Base-by-base conservation (phyloP, 2,113 vertebrate genomes). In the Peucedramus taeniatus region DNA sequence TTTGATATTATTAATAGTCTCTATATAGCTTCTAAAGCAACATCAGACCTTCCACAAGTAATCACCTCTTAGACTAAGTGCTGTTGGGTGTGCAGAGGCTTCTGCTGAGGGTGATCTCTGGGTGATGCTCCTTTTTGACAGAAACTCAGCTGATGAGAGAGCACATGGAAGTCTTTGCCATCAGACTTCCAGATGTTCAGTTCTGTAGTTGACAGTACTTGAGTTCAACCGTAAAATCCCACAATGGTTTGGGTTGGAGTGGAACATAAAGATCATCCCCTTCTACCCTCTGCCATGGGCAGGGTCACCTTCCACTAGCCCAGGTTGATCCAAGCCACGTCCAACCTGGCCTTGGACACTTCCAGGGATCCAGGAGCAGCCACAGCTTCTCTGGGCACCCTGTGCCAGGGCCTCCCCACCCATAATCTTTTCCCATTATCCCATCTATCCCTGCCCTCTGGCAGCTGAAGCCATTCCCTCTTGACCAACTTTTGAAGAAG, bases 321-420 rank as follows among this genome's bases (percentile, higher is more conserved):
- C 84, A 79, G 24, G 5, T 0, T 20, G 15, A 13, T 39, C 30
- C 56, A 70, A 45, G 12, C 5, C 18, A 53, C 0, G 0, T 45
- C 39, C 47, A 78, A 0, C 49, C n/a, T 71, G n/a, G 15, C 3
- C n/a, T 54, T 70, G 49, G 49, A 40, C n/a, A 54, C 24, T 63
- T 11, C 5, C 47, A 79, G 40, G 23, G 19, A 63, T 70, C 10
- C 60, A 57, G n/a, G 9, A 5, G 9, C 74, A 70, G 40, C 40
- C 65, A 30, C 65, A 70, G n/a, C 40, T 87, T 14, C 56, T 79
- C 56, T 70, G 40, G 13, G 7, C 2, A 79, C 0, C 30, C n/a
- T 79, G 47, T 35, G 40, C 65, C 30, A 70, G 56, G 13, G n/a
- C 8, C 15, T 53, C 8, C 0, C 4, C 74, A 39, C 15, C 13